Base-by-base conservation (phyloP, 1,140 invertebrate genomes). In the Ostrea denselamellosa region DNA sequence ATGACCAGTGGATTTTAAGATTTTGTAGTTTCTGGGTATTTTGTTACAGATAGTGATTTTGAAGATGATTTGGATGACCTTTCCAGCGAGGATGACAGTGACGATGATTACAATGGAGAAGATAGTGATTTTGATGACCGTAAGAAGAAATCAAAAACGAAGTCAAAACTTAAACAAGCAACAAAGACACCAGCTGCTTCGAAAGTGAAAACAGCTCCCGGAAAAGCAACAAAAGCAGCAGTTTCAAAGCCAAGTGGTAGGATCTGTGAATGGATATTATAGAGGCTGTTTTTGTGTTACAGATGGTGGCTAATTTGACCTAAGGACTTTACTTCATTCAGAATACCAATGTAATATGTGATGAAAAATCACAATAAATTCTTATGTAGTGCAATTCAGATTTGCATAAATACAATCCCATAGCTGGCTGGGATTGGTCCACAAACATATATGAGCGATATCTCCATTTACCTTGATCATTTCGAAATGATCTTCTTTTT, bases 81-180 rank as follows among this genome's bases (percentile, higher is more conserved):
- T 77, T 77, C 68, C 25, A 77, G 68, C 28, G 68, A 77, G 10
- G 68, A 77, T 28, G 68, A 71, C 9, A 22, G 28, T 28, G 68
- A 77, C 28, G 68, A 77, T 14, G 28, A 34, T 77, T 77, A 77
- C 4, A 34, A 12, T 77, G 68, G 68, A 77, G 68, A 34, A 10
- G 68, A 77, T 28, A 77, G 68, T 77, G 68, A 77, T 34, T 77
- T 77, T 77, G 68, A 77, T 28, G 68, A 77, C 25, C 28, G 68
- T 34, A 77, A 44, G 12, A 77, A 77, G 68, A 77, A 77, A 77
- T 28, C 68, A 2, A 77, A 77, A 25, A 28, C 68, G 25, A 77
- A 77, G 28, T 22, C 68, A 34, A 77, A 77, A 25, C 25, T 14
- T 14, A 62, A 62, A 19, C 56, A 62, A 62, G 17, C 56, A 62